Evolutionary conservation across 2,888 invertebrate genomes (phyloP).

Genomic region (Drosophila rubida): DNA sequence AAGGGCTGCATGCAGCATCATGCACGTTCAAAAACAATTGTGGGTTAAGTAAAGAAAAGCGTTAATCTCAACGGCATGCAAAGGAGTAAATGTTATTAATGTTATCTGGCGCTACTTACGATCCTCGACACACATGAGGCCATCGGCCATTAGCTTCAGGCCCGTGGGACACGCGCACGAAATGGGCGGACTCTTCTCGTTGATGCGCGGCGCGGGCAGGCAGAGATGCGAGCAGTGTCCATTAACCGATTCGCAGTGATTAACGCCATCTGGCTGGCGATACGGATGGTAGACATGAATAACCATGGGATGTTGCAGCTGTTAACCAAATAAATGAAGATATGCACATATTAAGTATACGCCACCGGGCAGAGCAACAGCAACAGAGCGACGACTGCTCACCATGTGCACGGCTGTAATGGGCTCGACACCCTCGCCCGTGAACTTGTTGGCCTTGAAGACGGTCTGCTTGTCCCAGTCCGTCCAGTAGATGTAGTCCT

Average conservation of each 20-base stretch:
- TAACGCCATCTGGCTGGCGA: slow-evolving; percentile 95
- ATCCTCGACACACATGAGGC: slow-evolving; percentile 94
- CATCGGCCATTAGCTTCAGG: slow-evolving; percentile 90
- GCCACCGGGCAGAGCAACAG: not conserved
- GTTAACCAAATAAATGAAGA: slow-evolving; percentile 26
- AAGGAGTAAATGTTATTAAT: fast-evolving
- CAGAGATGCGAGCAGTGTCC: slow-evolving; percentile 96
- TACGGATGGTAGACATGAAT: slow-evolving; percentile 98
- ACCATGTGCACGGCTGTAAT: slow-evolving; percentile 94
- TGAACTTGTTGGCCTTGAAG: slow-evolving; percentile 96
- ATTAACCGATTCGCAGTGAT: slow-evolving; percentile 96
- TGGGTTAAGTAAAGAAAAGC: slow-evolving; percentile 25
- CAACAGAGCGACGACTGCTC: slow-evolving; percentile 72
- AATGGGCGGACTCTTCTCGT: slow-evolving; percentile 90
- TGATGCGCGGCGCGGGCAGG: slow-evolving; percentile 94
- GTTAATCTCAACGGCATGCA: slow-evolving; percentile 34
- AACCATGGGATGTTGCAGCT: slow-evolving; percentile 96
- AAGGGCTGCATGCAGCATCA: slow-evolving; percentile 34
- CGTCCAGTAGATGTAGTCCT: slow-evolving; percentile 99
- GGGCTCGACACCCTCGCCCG: slow-evolving; percentile 91
- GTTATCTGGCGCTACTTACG: slow-evolving; percentile 87
- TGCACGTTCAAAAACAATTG: slow-evolving; percentile 5
- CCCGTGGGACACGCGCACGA: slow-evolving; percentile 96
- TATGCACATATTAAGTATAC: not conserved
- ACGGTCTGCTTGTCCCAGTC: slow-evolving; percentile 98